Percentiles rank a stretch among this genome's conserved stretches.
phyloP scores from a whole-genome alignment of 2,797 vertebrate genomes.

The Sandelia bainsii region DNA sequence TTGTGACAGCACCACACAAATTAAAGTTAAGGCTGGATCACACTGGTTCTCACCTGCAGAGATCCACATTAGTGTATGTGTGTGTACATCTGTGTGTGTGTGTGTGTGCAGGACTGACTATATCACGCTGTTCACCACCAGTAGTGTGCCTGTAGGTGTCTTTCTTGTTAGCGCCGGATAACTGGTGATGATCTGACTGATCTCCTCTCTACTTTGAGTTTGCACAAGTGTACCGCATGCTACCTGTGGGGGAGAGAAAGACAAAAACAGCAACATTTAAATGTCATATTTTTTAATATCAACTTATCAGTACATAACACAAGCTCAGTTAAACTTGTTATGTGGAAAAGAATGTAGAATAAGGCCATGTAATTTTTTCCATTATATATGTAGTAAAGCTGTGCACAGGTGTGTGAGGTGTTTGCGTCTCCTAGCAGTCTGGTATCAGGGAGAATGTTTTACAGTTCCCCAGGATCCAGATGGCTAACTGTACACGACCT shows the following conservation, averaged over 20 bases:
- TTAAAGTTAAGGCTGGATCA: slow-evolving; percentile 56
- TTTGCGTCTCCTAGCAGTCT: slow-evolving; percentile 69
- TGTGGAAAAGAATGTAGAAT: background rate
- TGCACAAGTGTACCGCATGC: slow-evolving; percentile 35
- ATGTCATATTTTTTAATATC: background rate
- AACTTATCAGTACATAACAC: background rate
- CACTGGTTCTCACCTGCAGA: slow-evolving; percentile 65
- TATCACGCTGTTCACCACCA: slow-evolving; percentile 77
- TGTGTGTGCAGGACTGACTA: slow-evolving; percentile 57
- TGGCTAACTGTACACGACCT: slow-evolving; percentile 87
- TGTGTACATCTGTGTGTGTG: slow-evolving; percentile 21
- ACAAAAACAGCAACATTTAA: slow-evolving; percentile 5
- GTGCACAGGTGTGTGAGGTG: slow-evolving; percentile 20
- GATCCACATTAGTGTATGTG: slow-evolving; percentile 44
- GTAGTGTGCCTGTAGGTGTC: slow-evolving; percentile 70
- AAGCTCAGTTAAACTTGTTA: slow-evolving; percentile 14
- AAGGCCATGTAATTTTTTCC: slow-evolving; percentile 20
- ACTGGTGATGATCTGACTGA: slow-evolving; percentile 74
- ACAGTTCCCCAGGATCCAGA: slow-evolving; percentile 84
- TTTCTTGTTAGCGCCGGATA: slow-evolving; percentile 76
- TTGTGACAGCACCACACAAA: slow-evolving; percentile 42
- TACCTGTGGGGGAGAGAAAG: slow-evolving; percentile 28
- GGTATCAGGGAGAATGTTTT: slow-evolving; percentile 82
- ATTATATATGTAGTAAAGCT: slow-evolving; percentile 9
- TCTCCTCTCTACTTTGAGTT: slow-evolving; percentile 49